These are phyloP conservation scores for Drosophila tanythrix DNA, from an alignment of 2,888 invertebrate species.

Conservation along the genomic window DNA sequence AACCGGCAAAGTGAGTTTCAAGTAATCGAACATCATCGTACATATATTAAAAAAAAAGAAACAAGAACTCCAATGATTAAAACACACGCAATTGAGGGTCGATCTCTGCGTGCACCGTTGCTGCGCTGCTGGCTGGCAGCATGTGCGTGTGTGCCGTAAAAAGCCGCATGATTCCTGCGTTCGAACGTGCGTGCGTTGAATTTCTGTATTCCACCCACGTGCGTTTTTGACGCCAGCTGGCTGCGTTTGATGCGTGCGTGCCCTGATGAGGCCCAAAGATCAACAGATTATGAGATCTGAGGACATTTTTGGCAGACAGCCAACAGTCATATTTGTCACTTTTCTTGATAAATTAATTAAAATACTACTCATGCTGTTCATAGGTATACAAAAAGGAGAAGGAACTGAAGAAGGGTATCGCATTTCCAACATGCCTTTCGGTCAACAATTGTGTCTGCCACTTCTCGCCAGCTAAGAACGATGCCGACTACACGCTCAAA, in stretches of 20 bases:
- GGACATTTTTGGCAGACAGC: slow-evolving; percentile 61
- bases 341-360: slow-evolving; percentile 29
- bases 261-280: slow-evolving; percentile 65
- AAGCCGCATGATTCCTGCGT: slow-evolving; percentile 35
- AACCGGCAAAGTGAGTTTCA: slow-evolving; percentile 92
- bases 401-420: slow-evolving; percentile 98
- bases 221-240: slow-evolving; percentile 56
- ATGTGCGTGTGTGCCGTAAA: slow-evolving; percentile 21
- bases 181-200: slow-evolving; percentile 36
- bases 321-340: slow-evolving; percentile 6
- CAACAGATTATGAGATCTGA: slow-evolving; percentile 85
- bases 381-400: slow-evolving; percentile 97
- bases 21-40: neutral
- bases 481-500: slow-evolving; percentile 93
- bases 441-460: slow-evolving; percentile 99
- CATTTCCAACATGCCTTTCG: slow-evolving; percentile 99
- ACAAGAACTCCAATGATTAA: slow-evolving; percentile 81
- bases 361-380: neutral
- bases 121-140: slow-evolving; percentile 32
- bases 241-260: slow-evolving; percentile 20
- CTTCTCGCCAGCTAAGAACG: slow-evolving; percentile 97
- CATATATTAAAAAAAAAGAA: neutral
- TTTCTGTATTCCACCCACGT: slow-evolving; percentile 49
- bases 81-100: slow-evolving; percentile 76
- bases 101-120: slow-evolving; percentile 45